Evolutionary conservation across 2,888 invertebrate genomes (phyloP).

Genomic region (Xylophagus ater): DNA sequence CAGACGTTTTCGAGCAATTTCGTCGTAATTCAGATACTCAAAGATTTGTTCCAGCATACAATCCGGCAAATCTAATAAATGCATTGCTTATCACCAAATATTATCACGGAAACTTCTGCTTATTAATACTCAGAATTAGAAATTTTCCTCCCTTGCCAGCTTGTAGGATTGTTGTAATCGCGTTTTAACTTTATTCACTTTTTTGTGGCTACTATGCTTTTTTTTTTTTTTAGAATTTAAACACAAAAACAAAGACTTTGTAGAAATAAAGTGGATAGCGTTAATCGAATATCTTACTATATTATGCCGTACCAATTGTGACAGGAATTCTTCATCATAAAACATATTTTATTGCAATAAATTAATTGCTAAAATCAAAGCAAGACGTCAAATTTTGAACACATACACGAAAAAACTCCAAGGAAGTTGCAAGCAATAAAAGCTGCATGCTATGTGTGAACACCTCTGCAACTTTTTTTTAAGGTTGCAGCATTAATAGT

Average conservation of each 20-base stretch:
- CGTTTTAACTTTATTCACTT: neutral
- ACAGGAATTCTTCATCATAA: too few relatives aligned
- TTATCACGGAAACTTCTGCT: too few relatives aligned
- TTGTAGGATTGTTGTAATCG: neutral
- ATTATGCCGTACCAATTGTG: neutral
- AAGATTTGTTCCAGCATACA: conserved; percentile 68
- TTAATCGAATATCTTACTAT: neutral
- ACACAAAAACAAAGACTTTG: neutral
- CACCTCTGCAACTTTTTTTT: too few relatives aligned
- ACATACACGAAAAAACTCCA: too few relatives aligned
- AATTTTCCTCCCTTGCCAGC: too few relatives aligned
- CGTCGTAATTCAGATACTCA: conserved; percentile 64
- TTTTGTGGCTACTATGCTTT: neutral
- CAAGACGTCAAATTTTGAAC: too few relatives aligned
- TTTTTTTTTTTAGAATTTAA: neutral
- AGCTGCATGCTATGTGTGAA: too few relatives aligned
- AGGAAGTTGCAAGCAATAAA: too few relatives aligned
- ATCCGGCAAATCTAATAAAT: conserved; percentile 57
- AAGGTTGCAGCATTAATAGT: too few relatives aligned
- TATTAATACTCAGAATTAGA: too few relatives aligned
- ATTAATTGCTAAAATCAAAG: too few relatives aligned
- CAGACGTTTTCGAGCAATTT: conserved; percentile 65
- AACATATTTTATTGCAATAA: too few relatives aligned
- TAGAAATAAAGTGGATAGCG: neutral
- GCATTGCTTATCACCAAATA: conserved; percentile 33